phyloP scores from a whole-genome alignment of 2,888 invertebrate genomes.

The Fabriciana adippe region DNA sequence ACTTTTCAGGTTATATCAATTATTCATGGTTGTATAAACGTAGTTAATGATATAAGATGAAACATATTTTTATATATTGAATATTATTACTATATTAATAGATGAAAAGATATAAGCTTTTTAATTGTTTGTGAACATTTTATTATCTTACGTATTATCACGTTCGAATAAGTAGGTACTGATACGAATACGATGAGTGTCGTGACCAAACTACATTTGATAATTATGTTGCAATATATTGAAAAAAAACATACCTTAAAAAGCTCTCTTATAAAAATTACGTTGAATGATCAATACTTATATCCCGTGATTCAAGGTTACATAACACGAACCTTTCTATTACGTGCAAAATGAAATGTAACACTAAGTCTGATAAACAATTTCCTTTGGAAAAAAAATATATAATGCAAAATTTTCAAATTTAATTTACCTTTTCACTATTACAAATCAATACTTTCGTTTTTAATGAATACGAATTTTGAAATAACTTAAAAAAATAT shows the following conservation, averaged over 20 bases:
- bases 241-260: slow-evolving; percentile 23
- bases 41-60: background rate
- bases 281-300: slow-evolving; percentile 67
- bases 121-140: background rate
- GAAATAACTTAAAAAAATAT: slow-evolving; percentile 56
- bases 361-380: slow-evolving; percentile 40
- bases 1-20: slow-evolving; percentile 11
- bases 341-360: slow-evolving; percentile 54
- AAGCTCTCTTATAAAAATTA: slow-evolving; percentile 42
- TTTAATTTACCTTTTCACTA: slow-evolving; percentile 74
- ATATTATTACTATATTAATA: background rate
- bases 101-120: background rate
- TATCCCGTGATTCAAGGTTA: slow-evolving; percentile 82
- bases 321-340: slow-evolving; percentile 75
- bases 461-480: slow-evolving; percentile 63
- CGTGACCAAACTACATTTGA: slow-evolving; percentile 14
- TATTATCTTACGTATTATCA: background rate
- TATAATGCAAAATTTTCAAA: slow-evolving; percentile 40
- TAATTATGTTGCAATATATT: slow-evolving; percentile 15
- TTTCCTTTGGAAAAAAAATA: slow-evolving; percentile 1
- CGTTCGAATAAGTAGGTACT: background rate
- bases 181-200: slow-evolving; percentile 12
- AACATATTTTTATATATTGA: background rate
- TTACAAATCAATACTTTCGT: slow-evolving; percentile 60
- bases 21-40: background rate